phyloP scores from a whole-genome alignment of 2,888 invertebrate genomes.

The Cosmorhoe ocellata region DNA sequence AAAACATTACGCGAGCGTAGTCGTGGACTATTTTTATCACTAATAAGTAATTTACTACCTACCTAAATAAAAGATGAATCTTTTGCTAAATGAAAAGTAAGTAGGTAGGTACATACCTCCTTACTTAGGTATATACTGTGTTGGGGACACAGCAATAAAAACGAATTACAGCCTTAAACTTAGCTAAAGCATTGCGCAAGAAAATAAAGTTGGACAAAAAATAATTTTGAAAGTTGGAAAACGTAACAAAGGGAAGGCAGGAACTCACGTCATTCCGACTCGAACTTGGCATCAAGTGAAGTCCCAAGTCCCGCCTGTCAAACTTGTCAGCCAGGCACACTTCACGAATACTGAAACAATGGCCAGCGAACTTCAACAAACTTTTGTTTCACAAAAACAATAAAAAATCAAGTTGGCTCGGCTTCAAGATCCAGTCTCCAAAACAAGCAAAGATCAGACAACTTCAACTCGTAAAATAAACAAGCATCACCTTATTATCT shows the following conservation, averaged over 20 bases:
- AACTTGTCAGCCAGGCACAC: constrained; percentile 72
- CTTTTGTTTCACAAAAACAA: constrained; percentile 41
- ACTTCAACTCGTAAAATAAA: constrained; percentile 25
- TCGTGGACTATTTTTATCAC: too few species aligned
- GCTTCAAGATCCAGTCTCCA: constrained; percentile 44
- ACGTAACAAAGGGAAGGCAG: constrained; percentile 11
- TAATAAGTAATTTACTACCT: too few species aligned
- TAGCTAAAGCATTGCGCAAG: too few species aligned
- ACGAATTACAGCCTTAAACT: too few species aligned
- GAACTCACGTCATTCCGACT: constrained; percentile 62
- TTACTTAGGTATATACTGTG: too few species aligned
- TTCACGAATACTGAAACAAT: constrained; percentile 68
- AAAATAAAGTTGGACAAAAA: neutral
- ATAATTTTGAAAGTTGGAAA: constrained; percentile 11
- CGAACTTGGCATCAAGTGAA: constrained; percentile 55
- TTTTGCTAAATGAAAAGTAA: too few species aligned
- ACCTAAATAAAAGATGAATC: too few species aligned
- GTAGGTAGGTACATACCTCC: too few species aligned
- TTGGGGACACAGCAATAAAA: too few species aligned
- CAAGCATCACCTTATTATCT: constrained; percentile 68
- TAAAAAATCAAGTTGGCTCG: constrained; percentile 54
- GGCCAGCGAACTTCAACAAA: constrained; percentile 32
- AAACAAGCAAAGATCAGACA: constrained; percentile 39
- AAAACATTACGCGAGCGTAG: too few species aligned
- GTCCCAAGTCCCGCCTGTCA: constrained; percentile 65